Evolutionary conservation across 2,113 vertebrate species (phyloP).

Genomic region (Hydrolagus affinis): DNA sequence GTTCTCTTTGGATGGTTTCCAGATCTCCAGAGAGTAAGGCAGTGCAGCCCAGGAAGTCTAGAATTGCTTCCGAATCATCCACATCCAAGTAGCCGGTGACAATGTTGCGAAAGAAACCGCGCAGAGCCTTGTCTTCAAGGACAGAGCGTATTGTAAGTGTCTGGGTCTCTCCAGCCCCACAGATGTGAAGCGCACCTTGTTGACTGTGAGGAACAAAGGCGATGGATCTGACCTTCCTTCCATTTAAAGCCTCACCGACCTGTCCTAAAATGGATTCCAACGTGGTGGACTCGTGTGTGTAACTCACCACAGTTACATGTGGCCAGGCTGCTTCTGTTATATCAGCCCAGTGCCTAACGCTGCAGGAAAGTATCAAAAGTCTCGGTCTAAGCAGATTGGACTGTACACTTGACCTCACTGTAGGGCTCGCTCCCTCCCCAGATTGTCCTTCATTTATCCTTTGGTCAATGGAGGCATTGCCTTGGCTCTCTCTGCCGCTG

Average conservation of each 20-base stretch:
- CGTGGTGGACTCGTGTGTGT: neutral
- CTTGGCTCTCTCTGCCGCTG: neutral
- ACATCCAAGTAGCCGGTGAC: neutral
- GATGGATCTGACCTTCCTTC: constrained; percentile 6
- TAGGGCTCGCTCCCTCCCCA: neutral
- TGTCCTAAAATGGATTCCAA: constrained; percentile 1
- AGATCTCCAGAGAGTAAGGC: neutral
- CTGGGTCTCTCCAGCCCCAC: constrained; percentile 7
- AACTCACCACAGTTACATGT: constrained; percentile 12
- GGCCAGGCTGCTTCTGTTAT: neutral
- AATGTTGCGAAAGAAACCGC: neutral
- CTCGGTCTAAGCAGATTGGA: neutral
- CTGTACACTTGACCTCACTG: neutral
- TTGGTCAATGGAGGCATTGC: no score
- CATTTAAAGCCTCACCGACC: neutral
- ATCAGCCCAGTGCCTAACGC: constrained; percentile 10
- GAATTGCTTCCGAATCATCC: neutral
- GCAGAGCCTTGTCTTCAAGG: neutral
- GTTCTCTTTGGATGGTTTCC: neutral
- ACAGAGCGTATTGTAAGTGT: neutral
- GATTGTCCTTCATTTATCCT: neutral
- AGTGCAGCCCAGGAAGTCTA: constrained; percentile 16
- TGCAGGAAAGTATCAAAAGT: neutral
- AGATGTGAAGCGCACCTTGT: constrained; percentile 5
- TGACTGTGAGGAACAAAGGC: constrained; percentile 17